A percentile compares a stretch with the other conserved stretches of the same genome.
Conservation (phyloP, 2,888 invertebrate species). For the Parnassius smintheus region DNA sequence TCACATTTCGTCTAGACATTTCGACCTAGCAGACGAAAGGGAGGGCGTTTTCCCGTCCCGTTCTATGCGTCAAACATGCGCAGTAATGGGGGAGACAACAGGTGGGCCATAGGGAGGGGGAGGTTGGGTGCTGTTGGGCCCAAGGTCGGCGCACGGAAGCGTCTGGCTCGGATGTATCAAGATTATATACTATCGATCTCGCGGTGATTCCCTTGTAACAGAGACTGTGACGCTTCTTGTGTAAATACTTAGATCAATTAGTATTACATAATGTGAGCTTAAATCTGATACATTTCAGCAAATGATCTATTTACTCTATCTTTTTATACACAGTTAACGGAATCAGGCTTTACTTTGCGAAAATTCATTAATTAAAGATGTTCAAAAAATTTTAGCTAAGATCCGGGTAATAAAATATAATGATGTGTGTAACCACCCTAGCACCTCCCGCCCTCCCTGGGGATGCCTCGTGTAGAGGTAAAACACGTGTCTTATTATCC, state of each 20-base stretch:
- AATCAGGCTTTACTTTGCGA: too few species aligned
- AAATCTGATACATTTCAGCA: background rate
- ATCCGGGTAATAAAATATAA: too few species aligned
- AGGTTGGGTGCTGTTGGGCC: constrained; percentile 39
- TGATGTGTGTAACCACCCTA: too few species aligned
- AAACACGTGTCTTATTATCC: too few species aligned
- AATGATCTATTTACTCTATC: too few species aligned
- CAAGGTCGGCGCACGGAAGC: constrained; percentile 78
- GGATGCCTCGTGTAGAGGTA: too few species aligned
- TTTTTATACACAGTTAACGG: too few species aligned
- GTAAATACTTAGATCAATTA: background rate
- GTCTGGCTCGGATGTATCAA: constrained; percentile 69
- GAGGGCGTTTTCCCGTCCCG: constrained; percentile 57
- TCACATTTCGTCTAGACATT: constrained; percentile 77
- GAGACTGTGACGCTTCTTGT: background rate
- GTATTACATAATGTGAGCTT: background rate
- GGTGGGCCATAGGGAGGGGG: constrained; percentile 56
- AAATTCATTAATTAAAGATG: too few species aligned
- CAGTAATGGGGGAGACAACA: constrained; percentile 65
- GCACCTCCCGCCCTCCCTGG: too few species aligned
- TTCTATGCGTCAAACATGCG: constrained; percentile 65
- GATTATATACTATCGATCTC: constrained; percentile 70
- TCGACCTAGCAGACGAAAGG: constrained; percentile 70
- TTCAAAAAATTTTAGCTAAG: too few species aligned
- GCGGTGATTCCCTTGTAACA: constrained; percentile 45